A percentile compares a stretch with the other conserved stretches of the same genome.
phyloP scores from a whole-genome alignment of 2,888 invertebrate species.

The Sturmia bella region DNA sequence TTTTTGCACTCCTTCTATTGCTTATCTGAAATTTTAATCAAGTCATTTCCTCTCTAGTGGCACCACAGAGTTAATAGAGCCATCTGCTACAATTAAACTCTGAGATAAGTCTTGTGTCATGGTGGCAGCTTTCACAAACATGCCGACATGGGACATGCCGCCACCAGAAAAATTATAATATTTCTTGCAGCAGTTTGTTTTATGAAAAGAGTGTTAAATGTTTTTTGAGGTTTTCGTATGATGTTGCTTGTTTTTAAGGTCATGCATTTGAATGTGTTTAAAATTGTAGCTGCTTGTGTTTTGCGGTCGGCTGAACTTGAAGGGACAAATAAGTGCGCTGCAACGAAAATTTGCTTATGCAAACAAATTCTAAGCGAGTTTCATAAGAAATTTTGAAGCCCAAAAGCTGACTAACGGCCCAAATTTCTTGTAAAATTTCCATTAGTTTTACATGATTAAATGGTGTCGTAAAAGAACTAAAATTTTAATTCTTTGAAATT shows the following conservation, averaged over 20 bases:
- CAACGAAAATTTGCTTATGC: neutral
- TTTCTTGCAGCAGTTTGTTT: conserved; percentile 24
- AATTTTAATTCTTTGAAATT: too few species aligned
- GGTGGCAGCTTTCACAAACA: conserved; percentile 11
- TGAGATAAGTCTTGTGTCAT: conserved; percentile 6
- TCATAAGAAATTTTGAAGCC: too few species aligned
- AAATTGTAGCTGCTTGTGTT: neutral
- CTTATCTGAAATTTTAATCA: conserved; percentile 7
- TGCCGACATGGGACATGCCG: conserved; percentile 23
- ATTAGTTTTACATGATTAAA: too few species aligned
- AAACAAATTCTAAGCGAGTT: too few species aligned
- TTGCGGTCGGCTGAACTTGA: conserved; percentile 1
- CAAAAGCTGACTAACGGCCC: too few species aligned
- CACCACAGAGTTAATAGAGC: conserved; percentile 12
- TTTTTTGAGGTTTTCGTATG: conserved; percentile 1
- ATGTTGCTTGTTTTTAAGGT: conserved; percentile 11
- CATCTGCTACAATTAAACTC: conserved; percentile 26
- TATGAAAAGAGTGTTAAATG: conserved; percentile 10
- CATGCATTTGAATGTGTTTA: conserved; percentile 22
- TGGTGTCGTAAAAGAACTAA: too few species aligned
- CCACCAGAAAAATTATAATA: conserved; percentile 12
- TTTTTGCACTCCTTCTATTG: neutral
- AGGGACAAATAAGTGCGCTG: neutral
- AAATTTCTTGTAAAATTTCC: too few species aligned
- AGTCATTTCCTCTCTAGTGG: conserved; percentile 4